These are phyloP conservation scores for Lucilia sericata DNA, from an alignment of 1,140 invertebrate genomes.

Conservation along the genomic window DNA sequence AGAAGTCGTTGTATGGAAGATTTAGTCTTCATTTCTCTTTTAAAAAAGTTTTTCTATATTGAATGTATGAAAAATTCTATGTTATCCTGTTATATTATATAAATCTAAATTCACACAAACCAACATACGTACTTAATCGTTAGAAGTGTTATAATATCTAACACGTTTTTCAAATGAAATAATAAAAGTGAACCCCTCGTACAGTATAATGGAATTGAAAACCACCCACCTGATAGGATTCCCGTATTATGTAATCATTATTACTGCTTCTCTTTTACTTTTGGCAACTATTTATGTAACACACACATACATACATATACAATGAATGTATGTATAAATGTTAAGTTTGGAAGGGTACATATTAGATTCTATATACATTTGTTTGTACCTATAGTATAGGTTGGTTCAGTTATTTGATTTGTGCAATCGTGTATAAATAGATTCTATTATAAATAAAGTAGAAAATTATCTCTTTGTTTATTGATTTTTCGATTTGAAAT, in stretches of 20 bases:
- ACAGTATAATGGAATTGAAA: not conserved
- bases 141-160: not conserved
- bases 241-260: constrained; percentile 20
- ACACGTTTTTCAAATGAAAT: not conserved
- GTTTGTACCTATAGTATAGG: not conserved
- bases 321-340: not conserved
- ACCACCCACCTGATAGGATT: constrained; percentile 25
- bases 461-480: not conserved
- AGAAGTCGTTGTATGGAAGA: no score
- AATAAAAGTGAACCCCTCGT: not conserved
- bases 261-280: not conserved
- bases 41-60: no score
- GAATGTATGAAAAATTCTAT: no score
- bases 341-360: not conserved
- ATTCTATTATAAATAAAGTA: constrained; percentile 21
- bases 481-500: constrained; percentile 23
- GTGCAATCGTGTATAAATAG: constrained; percentile 36
- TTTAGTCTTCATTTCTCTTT: no score
- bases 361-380: no score
- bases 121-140: not conserved
- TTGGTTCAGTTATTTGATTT: constrained; percentile 24
- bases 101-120: no score
- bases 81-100: no score
- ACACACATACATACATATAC: not conserved
- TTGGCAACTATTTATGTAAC: not conserved